These are phyloP conservation scores for Heliconius himera DNA, from an alignment of 1,140 invertebrate genomes.

Conservation along the genomic window DNA sequence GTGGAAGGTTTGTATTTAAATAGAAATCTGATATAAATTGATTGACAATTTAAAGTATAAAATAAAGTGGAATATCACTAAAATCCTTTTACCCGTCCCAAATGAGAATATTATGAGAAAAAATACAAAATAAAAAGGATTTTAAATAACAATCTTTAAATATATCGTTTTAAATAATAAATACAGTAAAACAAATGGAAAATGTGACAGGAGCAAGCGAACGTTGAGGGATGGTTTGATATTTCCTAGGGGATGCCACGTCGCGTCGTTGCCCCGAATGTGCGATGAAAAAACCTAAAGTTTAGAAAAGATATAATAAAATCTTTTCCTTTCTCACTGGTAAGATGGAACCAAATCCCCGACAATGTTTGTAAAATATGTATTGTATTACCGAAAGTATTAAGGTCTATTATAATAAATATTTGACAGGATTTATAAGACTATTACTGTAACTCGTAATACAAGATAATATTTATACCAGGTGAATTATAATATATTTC, in stretches of 20 bases:
- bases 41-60: no score
- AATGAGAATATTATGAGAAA: no score
- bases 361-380: conserved; percentile 57
- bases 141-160: not conserved
- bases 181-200: conserved; percentile 4
- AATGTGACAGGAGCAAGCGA: conserved; percentile 26
- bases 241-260: conserved; percentile 65
- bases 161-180: not conserved
- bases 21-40: no score
- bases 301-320: conserved; percentile 64
- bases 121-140: not conserved
- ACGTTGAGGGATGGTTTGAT: conserved; percentile 26
- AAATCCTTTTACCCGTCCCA: no score
- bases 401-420: conserved; percentile 37
- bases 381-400: conserved; percentile 44
- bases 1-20: no score
- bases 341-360: conserved; percentile 35
- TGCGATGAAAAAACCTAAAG: conserved; percentile 62
- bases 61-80: no score
- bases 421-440: conserved; percentile 32
- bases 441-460: conserved; percentile 28
- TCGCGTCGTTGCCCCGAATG: conserved; percentile 60
- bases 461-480: not conserved
- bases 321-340: conserved; percentile 31
- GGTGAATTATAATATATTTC: no score